Evolutionary conservation across 1,140 invertebrate species (phyloP).

Genomic region (Physella acuta): DNA sequence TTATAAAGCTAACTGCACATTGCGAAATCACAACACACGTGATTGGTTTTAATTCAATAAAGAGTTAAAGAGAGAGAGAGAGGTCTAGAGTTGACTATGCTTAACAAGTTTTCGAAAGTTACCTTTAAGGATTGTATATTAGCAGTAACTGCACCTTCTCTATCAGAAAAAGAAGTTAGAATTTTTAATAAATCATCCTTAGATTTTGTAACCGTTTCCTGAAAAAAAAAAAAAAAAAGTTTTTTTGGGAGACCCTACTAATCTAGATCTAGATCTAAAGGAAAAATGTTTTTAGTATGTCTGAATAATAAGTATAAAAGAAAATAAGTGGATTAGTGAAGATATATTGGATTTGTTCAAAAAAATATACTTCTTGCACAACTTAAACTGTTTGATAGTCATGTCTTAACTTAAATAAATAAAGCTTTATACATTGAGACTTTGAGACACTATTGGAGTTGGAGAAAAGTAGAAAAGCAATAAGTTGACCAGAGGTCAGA

Average conservation of each 20-base stretch:
- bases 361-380: no score
- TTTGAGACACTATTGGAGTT: no score
- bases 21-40: no score
- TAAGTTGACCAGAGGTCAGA: no score
- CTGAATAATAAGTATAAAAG: not conserved
- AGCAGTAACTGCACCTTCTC: not conserved
- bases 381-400: no score
- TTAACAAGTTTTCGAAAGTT: not conserved
- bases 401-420: no score
- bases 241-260: no score
- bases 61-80: not conserved
- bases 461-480: no score
- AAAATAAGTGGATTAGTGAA: no score
- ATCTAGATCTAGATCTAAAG: not conserved
- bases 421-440: no score
- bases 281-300: not conserved
- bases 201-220: conserved; percentile 36
- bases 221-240: conserved; percentile 17
- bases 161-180: conserved; percentile 1
- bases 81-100: not conserved
- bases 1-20: no score
- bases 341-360: no score
- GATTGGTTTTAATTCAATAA: not conserved
- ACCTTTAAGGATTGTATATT: conserved; percentile 7
- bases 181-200: conserved; percentile 31